Evolutionary conservation across 1,140 invertebrate genomes (phyloP).

Genomic region (Liolophura sinensis): DNA sequence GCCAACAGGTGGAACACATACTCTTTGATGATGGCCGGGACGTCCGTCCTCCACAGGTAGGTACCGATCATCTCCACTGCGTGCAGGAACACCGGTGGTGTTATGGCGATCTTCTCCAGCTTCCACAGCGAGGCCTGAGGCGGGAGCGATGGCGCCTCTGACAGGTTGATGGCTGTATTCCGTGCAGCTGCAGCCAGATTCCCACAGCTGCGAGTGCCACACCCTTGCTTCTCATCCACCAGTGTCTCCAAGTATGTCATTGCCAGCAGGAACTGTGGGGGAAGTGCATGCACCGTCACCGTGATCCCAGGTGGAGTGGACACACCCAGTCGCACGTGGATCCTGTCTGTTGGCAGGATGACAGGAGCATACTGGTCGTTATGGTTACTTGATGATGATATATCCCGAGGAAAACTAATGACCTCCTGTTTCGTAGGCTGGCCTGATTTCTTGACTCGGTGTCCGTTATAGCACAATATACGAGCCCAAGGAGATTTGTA

Average conservation of each 20-base stretch:
- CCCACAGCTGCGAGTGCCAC: constrained; percentile 40
- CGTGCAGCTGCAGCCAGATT: neutral
- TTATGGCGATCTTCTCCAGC: constrained; percentile 46
- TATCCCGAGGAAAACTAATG: constrained; percentile 53
- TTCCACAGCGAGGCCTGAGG: constrained; percentile 44
- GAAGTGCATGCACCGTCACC: constrained; percentile 51
- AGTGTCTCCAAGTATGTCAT: constrained; percentile 55
- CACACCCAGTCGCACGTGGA: constrained; percentile 48
- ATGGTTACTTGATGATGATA: constrained; percentile 40
- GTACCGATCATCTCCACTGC: constrained; percentile 49
- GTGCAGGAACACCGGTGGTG: constrained; percentile 45
- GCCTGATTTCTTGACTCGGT: constrained; percentile 52
- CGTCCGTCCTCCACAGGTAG: constrained; percentile 52
- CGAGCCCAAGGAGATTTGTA: constrained; percentile 56
- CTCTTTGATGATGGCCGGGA: constrained; percentile 55
- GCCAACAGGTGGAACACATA: constrained; percentile 54
- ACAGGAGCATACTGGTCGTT: constrained; percentile 52
- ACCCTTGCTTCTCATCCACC: constrained; percentile 46
- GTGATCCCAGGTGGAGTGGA: constrained; percentile 52
- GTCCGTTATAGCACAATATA: constrained; percentile 52
- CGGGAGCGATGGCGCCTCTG: neutral
- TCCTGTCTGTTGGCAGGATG: constrained; percentile 48
- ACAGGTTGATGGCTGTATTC: neutral
- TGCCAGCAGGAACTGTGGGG: constrained; percentile 53
- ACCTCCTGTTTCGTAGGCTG: constrained; percentile 49